A percentile compares a stretch with the other conserved stretches of the same genome.
These are phyloP conservation scores for Protomyctophum bolini DNA, from an alignment of 2,113 vertebrate species.

Conservation along the genomic window DNA sequence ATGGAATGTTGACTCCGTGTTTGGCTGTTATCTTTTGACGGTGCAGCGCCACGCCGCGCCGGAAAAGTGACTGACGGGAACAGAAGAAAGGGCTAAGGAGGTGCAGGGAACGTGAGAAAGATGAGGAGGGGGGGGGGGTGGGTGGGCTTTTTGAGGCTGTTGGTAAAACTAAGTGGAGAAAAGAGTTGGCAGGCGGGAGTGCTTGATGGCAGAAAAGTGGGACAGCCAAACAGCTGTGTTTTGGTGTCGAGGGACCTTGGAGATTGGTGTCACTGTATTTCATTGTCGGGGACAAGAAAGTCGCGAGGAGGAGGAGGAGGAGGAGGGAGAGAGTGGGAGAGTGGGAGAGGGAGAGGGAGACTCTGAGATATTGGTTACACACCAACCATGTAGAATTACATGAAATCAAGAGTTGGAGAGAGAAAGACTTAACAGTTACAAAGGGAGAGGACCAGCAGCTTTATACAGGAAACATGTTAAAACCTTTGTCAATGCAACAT, in stretches of 20 bases:
- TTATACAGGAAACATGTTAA: too few species aligned
- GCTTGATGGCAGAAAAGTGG: conserved; percentile 76
- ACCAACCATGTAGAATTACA: too few species aligned
- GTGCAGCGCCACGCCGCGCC: conserved; percentile 61
- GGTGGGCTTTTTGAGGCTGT: conserved; percentile 19
- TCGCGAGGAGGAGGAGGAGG: conserved; percentile 25
- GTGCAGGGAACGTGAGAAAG: conserved; percentile 23
- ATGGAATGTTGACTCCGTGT: conserved; percentile 70
- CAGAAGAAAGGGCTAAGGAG: conserved; percentile 25
- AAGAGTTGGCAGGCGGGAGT: conserved; percentile 61
- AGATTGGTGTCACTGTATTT: conserved; percentile 80
- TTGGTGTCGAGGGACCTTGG: conserved; percentile 67
- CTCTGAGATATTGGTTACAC: too few species aligned
- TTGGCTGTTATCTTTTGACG: conserved; percentile 69
- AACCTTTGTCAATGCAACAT: too few species aligned
- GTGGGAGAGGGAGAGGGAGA: conserved; percentile 37
- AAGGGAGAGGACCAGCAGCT: neutral
- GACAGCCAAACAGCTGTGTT: conserved; percentile 80
- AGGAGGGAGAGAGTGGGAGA: conserved; percentile 23
- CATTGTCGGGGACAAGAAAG: conserved; percentile 73
- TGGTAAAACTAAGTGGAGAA: conserved; percentile 62
- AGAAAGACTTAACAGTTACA: conserved; percentile 16
- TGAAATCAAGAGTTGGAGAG: conserved; percentile 4
- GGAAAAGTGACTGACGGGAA: conserved; percentile 60
- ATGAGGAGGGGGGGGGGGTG: neutral